Evolutionary conservation across 2,888 invertebrate species (phyloP), one percentile per base, ranked within the genome.

Genomic region (Blastobasis lacticolella): DNA sequence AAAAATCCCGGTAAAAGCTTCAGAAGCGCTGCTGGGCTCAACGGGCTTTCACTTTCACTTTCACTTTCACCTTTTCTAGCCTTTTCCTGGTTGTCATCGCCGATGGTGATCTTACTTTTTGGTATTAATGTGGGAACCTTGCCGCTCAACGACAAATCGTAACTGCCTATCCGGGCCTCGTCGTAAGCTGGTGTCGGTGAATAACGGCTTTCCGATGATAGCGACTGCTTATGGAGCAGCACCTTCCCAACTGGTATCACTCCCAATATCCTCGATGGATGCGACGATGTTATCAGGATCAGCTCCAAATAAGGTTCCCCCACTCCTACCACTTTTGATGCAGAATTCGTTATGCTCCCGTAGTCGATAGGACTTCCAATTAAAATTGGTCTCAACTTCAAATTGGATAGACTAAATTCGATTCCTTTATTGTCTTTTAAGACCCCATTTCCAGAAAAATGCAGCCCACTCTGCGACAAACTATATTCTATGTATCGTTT

Each of bases 261-360:
- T 1, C 76, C 81, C 45, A 83, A 58, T 51, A 79, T 59, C 52
- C 63, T 73, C 7, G 69, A 65, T 5, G 82, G 80, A 45, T 69
- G 47, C 4, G 59, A 52, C 9, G 69, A 55, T 6, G 71, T 67
- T 1, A 82, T 57, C 4, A 81, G 59, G 53, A 81, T 53, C 5
- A 71, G 72, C 63, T 79, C 67, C 38, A 77, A 56, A 51, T 71
- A 75, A 0, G 71, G 67, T 6, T 62, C 54, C 46, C 63, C 42
- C 9, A 43, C 41, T 5, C 66, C 62, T 23, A 63, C 51, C 10
- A 52, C 23, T 53, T 9, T 45, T 49, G n/a, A 43, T 48, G 46
- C 49, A 5, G 47, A 41, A 46, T 60, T 9, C 55, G 53, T 59
- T 46, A 37, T 63, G 9, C 59, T 58, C 10, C 64, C 50, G 10